Conservation (phyloP, 2,888 invertebrate genomes). For the Clitarchus hookeri region DNA sequence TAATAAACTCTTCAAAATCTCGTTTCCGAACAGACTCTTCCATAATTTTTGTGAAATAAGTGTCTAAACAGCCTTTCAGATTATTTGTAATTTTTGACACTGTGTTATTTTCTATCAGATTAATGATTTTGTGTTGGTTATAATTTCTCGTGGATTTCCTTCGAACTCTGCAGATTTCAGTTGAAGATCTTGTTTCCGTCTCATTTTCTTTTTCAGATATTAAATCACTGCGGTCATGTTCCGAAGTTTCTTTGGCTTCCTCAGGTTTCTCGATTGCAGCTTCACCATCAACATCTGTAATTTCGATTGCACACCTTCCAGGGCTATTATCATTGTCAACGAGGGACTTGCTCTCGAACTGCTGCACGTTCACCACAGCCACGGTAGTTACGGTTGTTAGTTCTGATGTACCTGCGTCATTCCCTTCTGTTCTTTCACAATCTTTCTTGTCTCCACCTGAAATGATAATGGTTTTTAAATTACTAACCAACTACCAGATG, state of each 20-base stretch:
- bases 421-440: not conserved
- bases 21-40: not conserved
- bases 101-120: not conserved
- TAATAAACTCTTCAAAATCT: not conserved
- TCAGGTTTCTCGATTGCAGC: not conserved
- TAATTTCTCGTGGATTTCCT: not conserved
- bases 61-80: not conserved
- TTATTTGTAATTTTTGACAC: not conserved
- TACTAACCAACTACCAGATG: too few species aligned
- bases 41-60: not conserved
- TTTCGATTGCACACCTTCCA: not conserved
- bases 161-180: not conserved
- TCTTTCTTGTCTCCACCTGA: not conserved
- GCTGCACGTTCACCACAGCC: not conserved
- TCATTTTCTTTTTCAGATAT: not conserved
- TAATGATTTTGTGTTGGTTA: not conserved
- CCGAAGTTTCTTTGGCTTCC: not conserved
- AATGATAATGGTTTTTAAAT: not conserved
- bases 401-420: not conserved
- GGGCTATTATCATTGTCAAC: not conserved
- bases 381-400: not conserved
- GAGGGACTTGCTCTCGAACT: not conserved
- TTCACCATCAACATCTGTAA: not conserved
- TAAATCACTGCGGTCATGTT: not conserved
- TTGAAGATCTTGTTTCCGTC: not conserved